Conservation (phyloP, 2,113 vertebrate genomes). For the Mionectes macconnelli region DNA sequence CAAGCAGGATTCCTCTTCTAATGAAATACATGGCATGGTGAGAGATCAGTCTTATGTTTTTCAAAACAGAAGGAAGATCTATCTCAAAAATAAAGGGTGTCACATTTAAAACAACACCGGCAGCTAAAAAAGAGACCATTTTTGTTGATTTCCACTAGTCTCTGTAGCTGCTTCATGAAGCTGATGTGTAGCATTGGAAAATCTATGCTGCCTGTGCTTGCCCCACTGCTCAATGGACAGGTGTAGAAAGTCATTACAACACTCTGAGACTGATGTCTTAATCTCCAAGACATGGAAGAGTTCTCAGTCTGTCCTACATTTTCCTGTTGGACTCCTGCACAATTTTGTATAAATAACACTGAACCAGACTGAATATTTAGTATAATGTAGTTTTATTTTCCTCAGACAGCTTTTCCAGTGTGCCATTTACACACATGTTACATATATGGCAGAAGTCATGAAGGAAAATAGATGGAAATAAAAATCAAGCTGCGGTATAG, state of each 20-base stretch:
- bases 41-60: neutral
- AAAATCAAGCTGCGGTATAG: neutral
- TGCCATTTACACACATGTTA: neutral
- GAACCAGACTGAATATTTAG: neutral
- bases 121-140: neutral
- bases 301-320: neutral
- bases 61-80: neutral
- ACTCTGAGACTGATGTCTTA: neutral
- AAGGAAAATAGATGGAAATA: neutral
- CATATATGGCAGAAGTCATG: neutral
- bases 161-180: neutral
- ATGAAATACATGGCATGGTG: neutral
- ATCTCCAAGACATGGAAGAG: neutral
- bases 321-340: neutral
- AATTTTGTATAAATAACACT: neutral
- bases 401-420: neutral
- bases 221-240: accelerated
- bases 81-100: neutral
- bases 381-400: neutral
- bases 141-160: neutral
- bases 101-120: neutral
- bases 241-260: neutral
- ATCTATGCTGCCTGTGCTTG: neutral
- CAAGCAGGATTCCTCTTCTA: neutral
- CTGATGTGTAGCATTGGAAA: neutral